phyloP scores from a whole-genome alignment of 2,113 vertebrate species.

The Microtus richardsoni region DNA sequence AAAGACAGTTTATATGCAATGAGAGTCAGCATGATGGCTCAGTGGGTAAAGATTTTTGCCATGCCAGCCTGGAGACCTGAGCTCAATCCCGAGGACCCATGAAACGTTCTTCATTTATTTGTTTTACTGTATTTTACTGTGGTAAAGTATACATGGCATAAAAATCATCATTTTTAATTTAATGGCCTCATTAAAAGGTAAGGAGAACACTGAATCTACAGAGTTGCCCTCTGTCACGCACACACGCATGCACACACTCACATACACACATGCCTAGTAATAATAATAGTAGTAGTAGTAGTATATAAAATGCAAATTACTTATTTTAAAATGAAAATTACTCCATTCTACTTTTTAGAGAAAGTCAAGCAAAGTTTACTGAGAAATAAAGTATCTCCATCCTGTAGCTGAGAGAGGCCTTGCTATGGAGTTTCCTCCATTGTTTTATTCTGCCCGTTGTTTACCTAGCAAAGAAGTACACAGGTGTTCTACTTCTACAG shows the following conservation, averaged over 20 bases:
- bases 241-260: not conserved
- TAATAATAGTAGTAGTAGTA: no score
- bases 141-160: no score
- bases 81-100: no score
- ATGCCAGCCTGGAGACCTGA: not conserved
- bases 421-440: not conserved
- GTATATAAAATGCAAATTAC: slow-evolving; percentile 17
- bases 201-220: not conserved
- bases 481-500: slow-evolving; percentile 33
- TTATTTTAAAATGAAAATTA: slow-evolving; percentile 67
- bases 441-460: slow-evolving; percentile 41
- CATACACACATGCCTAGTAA: not conserved
- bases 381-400: not conserved
- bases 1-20: not conserved
- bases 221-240: not conserved
- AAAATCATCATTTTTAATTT: no score
- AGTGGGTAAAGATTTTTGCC: not conserved
- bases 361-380: not conserved
- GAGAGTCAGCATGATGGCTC: not conserved
- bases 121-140: no score
- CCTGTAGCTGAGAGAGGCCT: not conserved
- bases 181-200: not conserved
- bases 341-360: not conserved
- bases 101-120: no score
- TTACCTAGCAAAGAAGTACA: slow-evolving; percentile 46